Evolutionary conservation across 2,797 vertebrate species (phyloP).

Genomic region (Ctenochaetus hawaiiensis): DNA sequence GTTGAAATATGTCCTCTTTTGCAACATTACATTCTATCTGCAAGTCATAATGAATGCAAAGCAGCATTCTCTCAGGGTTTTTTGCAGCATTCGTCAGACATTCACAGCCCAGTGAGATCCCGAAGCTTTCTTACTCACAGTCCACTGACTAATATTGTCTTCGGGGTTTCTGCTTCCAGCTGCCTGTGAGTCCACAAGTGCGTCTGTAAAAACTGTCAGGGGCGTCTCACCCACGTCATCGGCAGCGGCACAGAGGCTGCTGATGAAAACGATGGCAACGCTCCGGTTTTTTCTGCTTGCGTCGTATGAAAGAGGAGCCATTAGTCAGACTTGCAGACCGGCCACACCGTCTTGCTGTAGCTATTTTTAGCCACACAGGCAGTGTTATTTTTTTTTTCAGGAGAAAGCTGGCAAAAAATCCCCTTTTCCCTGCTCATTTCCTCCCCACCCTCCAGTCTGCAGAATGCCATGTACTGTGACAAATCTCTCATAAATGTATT

Average conservation of each 20-base stretch:
- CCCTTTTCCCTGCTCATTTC: slow-evolving; percentile 76
- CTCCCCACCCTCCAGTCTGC: slow-evolving; percentile 79
- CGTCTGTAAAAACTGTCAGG: slow-evolving; percentile 64
- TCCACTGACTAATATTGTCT: slow-evolving; percentile 56
- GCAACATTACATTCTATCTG: too few species aligned
- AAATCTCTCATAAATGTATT: slow-evolving; percentile 62
- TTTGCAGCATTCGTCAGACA: slow-evolving; percentile 12
- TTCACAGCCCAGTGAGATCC: neutral
- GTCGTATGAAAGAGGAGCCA: slow-evolving; percentile 60
- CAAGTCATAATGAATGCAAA: neutral
- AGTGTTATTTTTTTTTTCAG: slow-evolving; percentile 22
- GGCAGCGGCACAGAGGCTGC: slow-evolving; percentile 42
- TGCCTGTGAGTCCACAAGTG: slow-evolving; percentile 30
- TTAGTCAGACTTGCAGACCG: slow-evolving; percentile 75
- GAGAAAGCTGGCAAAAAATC: slow-evolving; percentile 62
- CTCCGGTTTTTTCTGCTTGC: slow-evolving; percentile 59
- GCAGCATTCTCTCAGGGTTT: neutral
- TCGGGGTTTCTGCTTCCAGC: slow-evolving; percentile 35
- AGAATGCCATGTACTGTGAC: slow-evolving; percentile 70
- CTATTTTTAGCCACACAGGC: slow-evolving; percentile 78
- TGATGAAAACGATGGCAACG: slow-evolving; percentile 67
- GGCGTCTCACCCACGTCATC: slow-evolving; percentile 67
- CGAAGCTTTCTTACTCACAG: slow-evolving; percentile 41
- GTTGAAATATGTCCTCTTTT: too few species aligned
- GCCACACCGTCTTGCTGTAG: slow-evolving; percentile 44